These are phyloP conservation scores for Oplegnathus fasciatus DNA, from an alignment of 2,113 vertebrate species.

Conservation along the genomic window DNA sequence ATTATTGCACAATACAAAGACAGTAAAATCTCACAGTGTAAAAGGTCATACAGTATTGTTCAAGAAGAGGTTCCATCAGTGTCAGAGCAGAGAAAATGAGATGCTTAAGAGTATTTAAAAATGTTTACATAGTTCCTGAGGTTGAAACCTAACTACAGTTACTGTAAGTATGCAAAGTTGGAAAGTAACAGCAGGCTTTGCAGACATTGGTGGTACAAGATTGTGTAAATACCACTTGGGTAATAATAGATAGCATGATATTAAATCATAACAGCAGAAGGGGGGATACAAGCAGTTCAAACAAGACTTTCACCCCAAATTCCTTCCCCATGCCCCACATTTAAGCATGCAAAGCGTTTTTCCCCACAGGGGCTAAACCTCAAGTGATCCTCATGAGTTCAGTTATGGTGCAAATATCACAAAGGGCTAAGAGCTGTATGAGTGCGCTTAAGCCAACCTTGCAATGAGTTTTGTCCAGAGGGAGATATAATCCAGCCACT, in stretches of 20 bases:
- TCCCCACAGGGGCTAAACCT: constrained; percentile 29
- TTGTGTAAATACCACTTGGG: constrained; percentile 49
- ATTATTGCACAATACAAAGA: not conserved
- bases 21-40: not conserved
- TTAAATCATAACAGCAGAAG: constrained; percentile 40
- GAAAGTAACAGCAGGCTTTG: constrained; percentile 28
- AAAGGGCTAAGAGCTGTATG: constrained; percentile 34
- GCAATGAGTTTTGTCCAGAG: constrained; percentile 28
- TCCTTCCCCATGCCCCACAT: constrained; percentile 40
- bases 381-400: constrained; percentile 49
- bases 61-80: not conserved
- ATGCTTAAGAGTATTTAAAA: constrained; percentile 22
- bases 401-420: constrained; percentile 61
- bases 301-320: constrained; percentile 17
- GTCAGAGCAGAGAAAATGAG: constrained; percentile 43
- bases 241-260: constrained; percentile 47
- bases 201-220: constrained; percentile 5
- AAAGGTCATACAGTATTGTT: not conserved
- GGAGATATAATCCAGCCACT: constrained; percentile 65
- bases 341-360: constrained; percentile 36
- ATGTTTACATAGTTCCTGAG: constrained; percentile 38
- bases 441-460: constrained; percentile 34
- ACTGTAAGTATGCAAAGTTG: constrained; percentile 19
- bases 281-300: constrained; percentile 26
- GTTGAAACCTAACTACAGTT: constrained; percentile 27